Conservation (phyloP, 2,113 vertebrate genomes). For the Tretioscincus oriximinensis region DNA sequence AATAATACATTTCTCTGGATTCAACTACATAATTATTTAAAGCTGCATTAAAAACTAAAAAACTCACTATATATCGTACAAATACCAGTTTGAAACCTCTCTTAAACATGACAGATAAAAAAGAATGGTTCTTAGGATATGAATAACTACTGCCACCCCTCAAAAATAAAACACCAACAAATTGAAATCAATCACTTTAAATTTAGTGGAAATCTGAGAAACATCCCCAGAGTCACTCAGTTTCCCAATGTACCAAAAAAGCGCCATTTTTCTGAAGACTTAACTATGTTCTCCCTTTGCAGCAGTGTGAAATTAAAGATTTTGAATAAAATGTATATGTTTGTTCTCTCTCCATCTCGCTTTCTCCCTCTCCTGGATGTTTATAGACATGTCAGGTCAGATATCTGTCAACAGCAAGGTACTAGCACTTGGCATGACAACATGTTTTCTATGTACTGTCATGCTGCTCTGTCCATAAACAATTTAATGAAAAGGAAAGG, state of each 20-base stretch:
- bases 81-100: no score
- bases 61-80: no score
- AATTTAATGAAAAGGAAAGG: conserved; percentile 45
- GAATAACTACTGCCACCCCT: no score
- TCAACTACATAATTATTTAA: neutral
- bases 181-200: no score
- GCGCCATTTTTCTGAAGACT: neutral
- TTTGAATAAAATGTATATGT: conserved; percentile 16
- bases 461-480: conserved; percentile 31
- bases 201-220: neutral
- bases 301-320: neutral
- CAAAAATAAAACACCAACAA: no score
- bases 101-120: no score
- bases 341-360: neutral
- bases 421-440: conserved; percentile 43
- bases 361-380: neutral
- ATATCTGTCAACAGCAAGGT: conserved; percentile 41
- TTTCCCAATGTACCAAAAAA: neutral
- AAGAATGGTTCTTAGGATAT: no score
- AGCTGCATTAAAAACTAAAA: neutral
- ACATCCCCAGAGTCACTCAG: neutral
- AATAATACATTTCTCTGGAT: neutral
- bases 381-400: conserved; percentile 27
- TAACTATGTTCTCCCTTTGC: neutral
- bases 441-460: conserved; percentile 40